These are phyloP conservation scores for Zaprionus vittiger DNA, from an alignment of 1,140 invertebrate species.

Conservation along the genomic window DNA sequence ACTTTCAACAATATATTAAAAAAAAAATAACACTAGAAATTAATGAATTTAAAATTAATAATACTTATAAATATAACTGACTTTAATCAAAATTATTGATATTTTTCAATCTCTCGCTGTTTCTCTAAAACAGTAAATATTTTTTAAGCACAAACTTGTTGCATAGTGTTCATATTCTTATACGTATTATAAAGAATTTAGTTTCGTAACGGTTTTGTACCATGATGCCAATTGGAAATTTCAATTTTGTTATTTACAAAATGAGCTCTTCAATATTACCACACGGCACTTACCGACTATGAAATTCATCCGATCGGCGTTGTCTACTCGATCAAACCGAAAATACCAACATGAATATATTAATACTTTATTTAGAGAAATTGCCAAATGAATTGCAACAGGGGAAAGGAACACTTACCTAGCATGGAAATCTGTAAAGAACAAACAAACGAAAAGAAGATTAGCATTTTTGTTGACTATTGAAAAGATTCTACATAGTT, in stretches of 20 bases:
- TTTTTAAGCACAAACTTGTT: background rate
- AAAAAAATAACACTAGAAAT: too few species aligned
- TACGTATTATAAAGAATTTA: background rate
- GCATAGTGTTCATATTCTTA: background rate
- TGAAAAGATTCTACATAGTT: slow-evolving; percentile 1
- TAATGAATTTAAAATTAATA: too few species aligned
- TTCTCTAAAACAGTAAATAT: background rate
- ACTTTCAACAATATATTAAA: too few species aligned
- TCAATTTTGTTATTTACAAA: slow-evolving; percentile 55
- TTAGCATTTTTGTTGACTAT: slow-evolving; percentile 13
- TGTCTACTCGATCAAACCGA: slow-evolving; percentile 28
- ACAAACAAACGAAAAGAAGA: background rate
- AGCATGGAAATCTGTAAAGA: slow-evolving; percentile 60
- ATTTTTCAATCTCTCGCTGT: too few species aligned
- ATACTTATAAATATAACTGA: too few species aligned
- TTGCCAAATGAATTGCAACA: background rate
- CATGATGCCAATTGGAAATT: slow-evolving; percentile 64
- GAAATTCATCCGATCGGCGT: slow-evolving; percentile 54
- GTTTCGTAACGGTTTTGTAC: slow-evolving; percentile 41
- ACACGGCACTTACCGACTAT: slow-evolving; percentile 70
- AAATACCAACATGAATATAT: slow-evolving; percentile 2
- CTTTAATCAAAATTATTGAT: too few species aligned
- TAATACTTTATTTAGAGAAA: background rate
- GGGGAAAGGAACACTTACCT: slow-evolving; percentile 47
- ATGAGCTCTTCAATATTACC: slow-evolving; percentile 54